Conservation (phyloP, 2,113 vertebrate species). For the Phasianus colchicus region DNA sequence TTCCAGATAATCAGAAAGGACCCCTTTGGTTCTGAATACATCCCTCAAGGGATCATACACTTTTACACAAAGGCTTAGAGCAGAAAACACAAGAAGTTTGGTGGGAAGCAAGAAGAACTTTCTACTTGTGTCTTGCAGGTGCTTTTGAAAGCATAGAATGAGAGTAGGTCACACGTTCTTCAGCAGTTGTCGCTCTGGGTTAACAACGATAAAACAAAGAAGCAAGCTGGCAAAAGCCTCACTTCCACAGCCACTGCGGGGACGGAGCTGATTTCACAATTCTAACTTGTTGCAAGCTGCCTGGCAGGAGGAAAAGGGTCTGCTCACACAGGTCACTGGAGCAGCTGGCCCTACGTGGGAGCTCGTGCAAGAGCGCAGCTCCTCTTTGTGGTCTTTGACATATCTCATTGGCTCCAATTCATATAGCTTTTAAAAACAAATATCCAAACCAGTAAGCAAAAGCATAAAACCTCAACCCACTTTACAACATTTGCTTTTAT, state of each 20-base stretch:
- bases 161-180: accelerated
- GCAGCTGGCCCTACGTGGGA: background rate
- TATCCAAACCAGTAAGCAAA: background rate
- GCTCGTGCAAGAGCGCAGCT: accelerated
- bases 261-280: background rate
- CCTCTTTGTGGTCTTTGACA: background rate
- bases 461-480: background rate
- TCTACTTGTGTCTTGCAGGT: background rate
- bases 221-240: background rate
- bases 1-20: background rate
- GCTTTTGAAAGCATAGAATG: background rate
- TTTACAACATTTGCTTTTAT: background rate
- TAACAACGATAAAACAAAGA: background rate
- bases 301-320: background rate
- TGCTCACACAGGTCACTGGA: background rate
- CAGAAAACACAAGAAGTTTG: background rate
- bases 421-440: background rate
- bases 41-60: accelerated
- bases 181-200: background rate
- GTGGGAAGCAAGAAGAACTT: background rate
- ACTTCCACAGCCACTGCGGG: background rate
- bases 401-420: background rate
- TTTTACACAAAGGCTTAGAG: background rate
- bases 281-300: background rate
- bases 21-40: background rate